These are phyloP conservation scores for Danio jaintianensis DNA, from an alignment of 2,797 vertebrate genomes.

Conservation along the genomic window DNA sequence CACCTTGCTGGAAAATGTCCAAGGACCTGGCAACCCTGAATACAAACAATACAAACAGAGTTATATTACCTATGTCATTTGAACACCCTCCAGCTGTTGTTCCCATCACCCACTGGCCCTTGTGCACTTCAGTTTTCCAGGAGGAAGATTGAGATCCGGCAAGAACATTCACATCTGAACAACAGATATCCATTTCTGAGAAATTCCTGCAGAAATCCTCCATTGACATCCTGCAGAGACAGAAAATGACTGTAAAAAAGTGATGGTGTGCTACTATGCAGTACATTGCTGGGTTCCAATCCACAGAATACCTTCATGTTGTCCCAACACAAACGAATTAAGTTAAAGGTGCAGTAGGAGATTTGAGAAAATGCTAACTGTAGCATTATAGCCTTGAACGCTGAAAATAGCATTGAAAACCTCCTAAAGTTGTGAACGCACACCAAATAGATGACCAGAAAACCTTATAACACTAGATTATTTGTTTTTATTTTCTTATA, in stretches of 20 bases:
- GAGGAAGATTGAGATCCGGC: slow-evolving; percentile 70
- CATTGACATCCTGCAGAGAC: slow-evolving; percentile 81
- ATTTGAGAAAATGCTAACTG: too few relatives aligned
- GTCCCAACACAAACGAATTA: too few relatives aligned
- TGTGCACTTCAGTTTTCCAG: slow-evolving; percentile 78
- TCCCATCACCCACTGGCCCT: slow-evolving; percentile 83
- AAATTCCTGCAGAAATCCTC: slow-evolving; percentile 81
- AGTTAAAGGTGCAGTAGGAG: too few relatives aligned
- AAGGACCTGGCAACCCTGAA: too few relatives aligned
- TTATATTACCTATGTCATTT: slow-evolving; percentile 65
- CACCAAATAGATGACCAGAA: too few relatives aligned
- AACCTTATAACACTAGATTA: too few relatives aligned
- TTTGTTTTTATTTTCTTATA: too few relatives aligned
- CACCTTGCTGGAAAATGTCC: too few relatives aligned
- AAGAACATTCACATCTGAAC: slow-evolving; percentile 81
- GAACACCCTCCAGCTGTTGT: slow-evolving; percentile 81
- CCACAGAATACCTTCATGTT: too few relatives aligned
- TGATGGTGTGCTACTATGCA: not conserved
- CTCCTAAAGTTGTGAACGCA: too few relatives aligned
- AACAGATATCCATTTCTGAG: slow-evolving; percentile 82
- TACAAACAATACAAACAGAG: not conserved
- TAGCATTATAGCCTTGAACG: too few relatives aligned
- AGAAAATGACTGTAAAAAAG: not conserved
- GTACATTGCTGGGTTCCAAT: not conserved
- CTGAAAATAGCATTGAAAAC: too few relatives aligned